These are phyloP conservation scores for Elegia similella DNA, from an alignment of 2,888 invertebrate genomes.

Conservation along the genomic window DNA sequence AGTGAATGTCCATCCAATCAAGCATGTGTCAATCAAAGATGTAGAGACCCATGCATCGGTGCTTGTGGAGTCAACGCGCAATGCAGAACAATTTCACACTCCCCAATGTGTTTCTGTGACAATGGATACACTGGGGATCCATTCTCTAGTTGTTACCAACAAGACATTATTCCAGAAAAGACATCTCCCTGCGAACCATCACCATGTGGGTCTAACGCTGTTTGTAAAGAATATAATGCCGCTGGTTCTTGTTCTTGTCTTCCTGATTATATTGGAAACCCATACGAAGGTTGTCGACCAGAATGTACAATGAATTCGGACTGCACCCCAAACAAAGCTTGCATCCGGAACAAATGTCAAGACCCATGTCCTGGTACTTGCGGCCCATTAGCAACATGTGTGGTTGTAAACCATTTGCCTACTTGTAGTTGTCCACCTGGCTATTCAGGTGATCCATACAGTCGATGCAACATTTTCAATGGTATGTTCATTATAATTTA, in stretches of 20 bases:
- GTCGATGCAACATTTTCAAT: conserved; percentile 73
- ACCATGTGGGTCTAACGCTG: conserved; percentile 84
- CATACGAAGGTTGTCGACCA: conserved; percentile 89
- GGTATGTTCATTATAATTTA: conserved; percentile 38
- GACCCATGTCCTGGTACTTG: conserved; percentile 91
- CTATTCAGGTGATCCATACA: conserved; percentile 88
- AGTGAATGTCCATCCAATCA: conserved; percentile 84
- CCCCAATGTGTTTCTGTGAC: conserved; percentile 88
- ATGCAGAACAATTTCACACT: conserved; percentile 88
- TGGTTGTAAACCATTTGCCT: conserved; percentile 86
- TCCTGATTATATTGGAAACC: conserved; percentile 88
- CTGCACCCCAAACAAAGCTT: conserved; percentile 86
- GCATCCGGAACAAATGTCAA: conserved; percentile 87
- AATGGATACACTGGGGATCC: conserved; percentile 86
- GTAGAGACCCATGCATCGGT: conserved; percentile 84
- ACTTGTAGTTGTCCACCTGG: conserved; percentile 85
- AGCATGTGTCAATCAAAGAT: conserved; percentile 86
- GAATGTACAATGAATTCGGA: conserved; percentile 88
- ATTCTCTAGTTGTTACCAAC: conserved; percentile 81
- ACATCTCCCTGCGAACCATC: conserved; percentile 82
- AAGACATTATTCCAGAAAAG: conserved; percentile 60
- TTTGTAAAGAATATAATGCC: conserved; percentile 81
- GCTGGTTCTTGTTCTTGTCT: conserved; percentile 87
- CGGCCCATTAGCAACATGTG: conserved; percentile 86
- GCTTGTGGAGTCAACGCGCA: conserved; percentile 87